These are phyloP conservation scores for Macrocentrus cingulum DNA, from an alignment of 1,140 invertebrate species.

Conservation along the genomic window DNA sequence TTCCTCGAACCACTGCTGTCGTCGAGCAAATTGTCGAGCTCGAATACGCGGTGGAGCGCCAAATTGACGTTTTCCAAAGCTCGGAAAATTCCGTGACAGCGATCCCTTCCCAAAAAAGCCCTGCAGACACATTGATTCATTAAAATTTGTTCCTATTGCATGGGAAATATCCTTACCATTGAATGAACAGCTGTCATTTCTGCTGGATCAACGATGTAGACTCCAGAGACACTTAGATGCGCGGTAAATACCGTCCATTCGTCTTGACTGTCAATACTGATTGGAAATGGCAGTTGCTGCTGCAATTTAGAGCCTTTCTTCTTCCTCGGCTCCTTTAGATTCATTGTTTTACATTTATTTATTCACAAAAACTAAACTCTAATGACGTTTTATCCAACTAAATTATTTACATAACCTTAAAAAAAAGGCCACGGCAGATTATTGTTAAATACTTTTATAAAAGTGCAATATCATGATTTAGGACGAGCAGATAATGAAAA, in stretches of 20 bases:
- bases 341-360: no score
- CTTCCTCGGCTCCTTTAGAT: constrained; percentile 50
- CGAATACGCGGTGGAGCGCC: constrained; percentile 57
- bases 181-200: constrained; percentile 66
- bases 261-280: constrained; percentile 54
- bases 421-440: no score
- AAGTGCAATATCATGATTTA: no score
- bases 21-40: constrained; percentile 61
- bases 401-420: no score
- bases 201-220: constrained; percentile 64
- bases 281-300: constrained; percentile 52
- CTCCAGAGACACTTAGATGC: constrained; percentile 66
- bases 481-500: no score
- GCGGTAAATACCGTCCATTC: constrained; percentile 61
- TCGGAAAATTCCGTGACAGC: constrained; percentile 64
- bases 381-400: no score
- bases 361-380: no score
- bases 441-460: no score
- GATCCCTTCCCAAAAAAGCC: constrained; percentile 77
- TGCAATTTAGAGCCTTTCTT: constrained; percentile 48
- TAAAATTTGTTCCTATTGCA: neutral
- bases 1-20: constrained; percentile 62
- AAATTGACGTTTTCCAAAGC: constrained; percentile 49
- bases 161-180: constrained; percentile 53
- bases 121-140: constrained; percentile 35